Conservation (phyloP, 2,888 invertebrate genomes). For the Prionchulus punctatus region DNA sequence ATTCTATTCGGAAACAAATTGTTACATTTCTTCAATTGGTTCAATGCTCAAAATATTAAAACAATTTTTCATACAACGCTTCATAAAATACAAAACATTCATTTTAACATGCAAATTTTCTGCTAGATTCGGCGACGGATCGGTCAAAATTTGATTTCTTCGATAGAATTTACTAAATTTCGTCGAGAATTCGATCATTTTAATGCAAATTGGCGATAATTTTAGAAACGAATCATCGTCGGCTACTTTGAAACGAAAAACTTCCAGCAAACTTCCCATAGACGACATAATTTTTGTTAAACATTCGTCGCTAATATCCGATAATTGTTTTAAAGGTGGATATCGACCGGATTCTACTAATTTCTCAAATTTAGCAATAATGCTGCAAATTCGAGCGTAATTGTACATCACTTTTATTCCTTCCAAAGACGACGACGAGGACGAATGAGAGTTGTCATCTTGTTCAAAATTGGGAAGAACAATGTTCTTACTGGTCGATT, state of each 20-base stretch:
- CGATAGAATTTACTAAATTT: background rate
- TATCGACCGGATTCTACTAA: background rate
- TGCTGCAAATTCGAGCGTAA: background rate
- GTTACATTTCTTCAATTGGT: too few relatives aligned
- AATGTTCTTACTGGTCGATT: too few relatives aligned
- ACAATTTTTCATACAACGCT: too few relatives aligned
- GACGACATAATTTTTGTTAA: background rate
- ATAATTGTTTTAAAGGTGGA: background rate
- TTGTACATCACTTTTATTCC: too few relatives aligned
- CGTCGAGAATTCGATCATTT: background rate
- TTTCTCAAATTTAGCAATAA: background rate
- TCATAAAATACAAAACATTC: background rate
- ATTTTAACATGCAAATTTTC: background rate
- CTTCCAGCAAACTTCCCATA: background rate
- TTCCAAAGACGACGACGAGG: too few relatives aligned
- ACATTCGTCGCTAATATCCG: background rate
- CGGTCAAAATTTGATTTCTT: background rate
- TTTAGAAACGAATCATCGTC: too few relatives aligned
- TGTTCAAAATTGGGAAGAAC: too few relatives aligned
- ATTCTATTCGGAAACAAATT: too few relatives aligned
- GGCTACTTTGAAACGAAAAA: too few relatives aligned
- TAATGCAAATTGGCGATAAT: background rate
- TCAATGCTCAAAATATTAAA: too few relatives aligned
- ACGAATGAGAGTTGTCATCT: too few relatives aligned
- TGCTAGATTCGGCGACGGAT: background rate